Conservation (phyloP, 37 sponge, comb jelly and placozoan species). For the Dysidea cf. avara region DNA sequence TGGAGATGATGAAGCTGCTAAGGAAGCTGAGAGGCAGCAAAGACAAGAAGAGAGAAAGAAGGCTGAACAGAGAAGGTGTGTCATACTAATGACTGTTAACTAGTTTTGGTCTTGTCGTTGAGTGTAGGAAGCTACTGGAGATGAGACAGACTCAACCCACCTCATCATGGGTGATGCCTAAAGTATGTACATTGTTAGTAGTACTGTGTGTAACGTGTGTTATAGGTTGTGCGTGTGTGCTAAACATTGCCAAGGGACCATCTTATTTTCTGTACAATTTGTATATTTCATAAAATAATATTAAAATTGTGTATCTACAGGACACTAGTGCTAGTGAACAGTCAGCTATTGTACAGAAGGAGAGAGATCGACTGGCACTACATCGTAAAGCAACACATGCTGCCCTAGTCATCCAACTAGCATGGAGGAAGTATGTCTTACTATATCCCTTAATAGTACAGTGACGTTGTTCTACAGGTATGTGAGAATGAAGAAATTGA, state of each 20-base stretch:
- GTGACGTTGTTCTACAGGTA: constrained; percentile 6
- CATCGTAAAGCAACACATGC: constrained; percentile 77
- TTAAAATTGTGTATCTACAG: constrained; percentile 22
- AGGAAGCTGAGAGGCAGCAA: neutral
- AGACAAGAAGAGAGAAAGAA: neutral
- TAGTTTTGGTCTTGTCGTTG: neutral
- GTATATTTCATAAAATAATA: too few species aligned
- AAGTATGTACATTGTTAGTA: too few species aligned
- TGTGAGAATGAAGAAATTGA: constrained; percentile 6
- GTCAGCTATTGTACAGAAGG: constrained; percentile 31
- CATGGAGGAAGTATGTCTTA: constrained; percentile 70
- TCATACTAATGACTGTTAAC: neutral
- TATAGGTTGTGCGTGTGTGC: too few species aligned
- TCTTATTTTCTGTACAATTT: too few species aligned
- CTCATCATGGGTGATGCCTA: too few species aligned
- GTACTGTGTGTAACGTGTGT: too few species aligned
- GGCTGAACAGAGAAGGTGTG: constrained; percentile 12
- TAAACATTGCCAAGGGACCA: too few species aligned
- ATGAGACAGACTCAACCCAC: too few species aligned
- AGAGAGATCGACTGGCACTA: constrained; percentile 57
- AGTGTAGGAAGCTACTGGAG: neutral
- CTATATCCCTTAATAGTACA: neutral
- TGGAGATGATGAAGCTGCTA: neutral
- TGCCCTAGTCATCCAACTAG: constrained; percentile 84
- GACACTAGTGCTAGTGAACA: constrained; percentile 29